Conservation (phyloP, 2,888 invertebrate species). For the Parochlus steinenii region DNA sequence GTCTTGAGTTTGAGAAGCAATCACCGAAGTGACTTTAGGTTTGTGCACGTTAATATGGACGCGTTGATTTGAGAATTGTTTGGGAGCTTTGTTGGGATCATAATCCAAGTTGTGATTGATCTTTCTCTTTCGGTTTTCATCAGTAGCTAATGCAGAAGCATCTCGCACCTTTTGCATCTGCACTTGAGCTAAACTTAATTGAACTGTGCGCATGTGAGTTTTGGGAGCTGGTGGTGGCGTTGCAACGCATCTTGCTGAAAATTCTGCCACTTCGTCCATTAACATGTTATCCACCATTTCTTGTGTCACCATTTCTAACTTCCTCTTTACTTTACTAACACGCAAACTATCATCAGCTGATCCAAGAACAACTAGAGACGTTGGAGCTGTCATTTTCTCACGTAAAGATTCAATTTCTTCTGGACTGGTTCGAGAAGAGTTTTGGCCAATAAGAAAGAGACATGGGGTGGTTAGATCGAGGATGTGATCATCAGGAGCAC, state of each 20-base stretch:
- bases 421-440: conserved; percentile 44
- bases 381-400: conserved; percentile 58
- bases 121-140: conserved; percentile 13
- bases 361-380: conserved; percentile 59
- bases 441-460: conserved; percentile 64
- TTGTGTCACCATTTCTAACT: conserved; percentile 60
- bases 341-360: conserved; percentile 60
- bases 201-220: conserved; percentile 18
- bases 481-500: conserved; percentile 58
- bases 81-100: background rate
- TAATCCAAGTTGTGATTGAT: conserved; percentile 13
- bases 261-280: conserved; percentile 49
- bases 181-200: conserved; percentile 25
- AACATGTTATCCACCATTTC: conserved; percentile 63
- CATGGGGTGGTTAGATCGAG: conserved; percentile 55
- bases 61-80: conserved; percentile 1
- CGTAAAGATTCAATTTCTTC: conserved; percentile 64
- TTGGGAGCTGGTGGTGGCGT: conserved; percentile 34
- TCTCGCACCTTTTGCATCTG: conserved; percentile 29
- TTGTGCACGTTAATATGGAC: conserved; percentile 13
- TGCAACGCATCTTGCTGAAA: conserved; percentile 40
- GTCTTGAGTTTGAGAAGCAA: conserved; percentile 19
- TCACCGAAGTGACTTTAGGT: conserved; percentile 11
- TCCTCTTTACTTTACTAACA: conserved; percentile 49
- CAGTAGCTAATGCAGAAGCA: background rate